A percentile compares a stretch with the other conserved stretches of the same genome.
phyloP scores from a whole-genome alignment of 2,113 vertebrate genomes.

The Clinocottus analis region DNA sequence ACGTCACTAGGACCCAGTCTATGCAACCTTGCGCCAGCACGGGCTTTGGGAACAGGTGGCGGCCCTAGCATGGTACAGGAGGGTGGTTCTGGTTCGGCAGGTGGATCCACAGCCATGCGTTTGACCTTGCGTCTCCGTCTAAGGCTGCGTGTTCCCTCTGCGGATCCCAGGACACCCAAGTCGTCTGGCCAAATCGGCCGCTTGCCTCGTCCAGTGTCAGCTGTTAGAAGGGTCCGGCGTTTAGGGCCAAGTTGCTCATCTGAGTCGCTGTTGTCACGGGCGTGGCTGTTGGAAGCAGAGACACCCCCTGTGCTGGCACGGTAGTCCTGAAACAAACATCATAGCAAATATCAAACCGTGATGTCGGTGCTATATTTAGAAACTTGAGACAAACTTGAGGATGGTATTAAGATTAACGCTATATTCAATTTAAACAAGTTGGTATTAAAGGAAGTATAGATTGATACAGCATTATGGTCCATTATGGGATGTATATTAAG shows the following conservation, averaged over 20 bases:
- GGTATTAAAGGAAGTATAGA: too few relatives aligned
- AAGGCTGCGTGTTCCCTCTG: constrained; percentile 88
- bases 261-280: constrained; percentile 92
- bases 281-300: constrained; percentile 76
- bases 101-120: constrained; percentile 95
- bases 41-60: constrained; percentile 83
- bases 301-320: constrained; percentile 79
- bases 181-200: constrained; percentile 83
- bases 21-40: constrained; percentile 76
- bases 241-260: constrained; percentile 93
- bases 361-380: constrained; percentile 28
- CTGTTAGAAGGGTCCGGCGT: constrained; percentile 81
- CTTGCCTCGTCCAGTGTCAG: constrained; percentile 84
- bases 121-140: constrained; percentile 94
- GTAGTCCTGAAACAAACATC: constrained; percentile 75
- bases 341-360: constrained; percentile 21
- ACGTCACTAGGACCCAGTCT: constrained; percentile 79
- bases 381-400: not conserved
- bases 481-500: too few relatives aligned
- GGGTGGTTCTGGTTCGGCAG: constrained; percentile 80
- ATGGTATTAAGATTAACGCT: not conserved
- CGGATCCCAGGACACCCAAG: constrained; percentile 83
- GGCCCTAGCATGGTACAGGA: constrained; percentile 81
- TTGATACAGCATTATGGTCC: too few relatives aligned
- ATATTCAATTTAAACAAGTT: not conserved